These are phyloP conservation scores for mouse (Mus musculus) DNA, from an alignment of 2,113 vertebrate genomes.

Conservation along the genomic window GRCm39 chr4:151074501-151075000, in stretches of 20 bases:
- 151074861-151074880: background rate
- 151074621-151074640: background rate
- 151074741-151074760: background rate
- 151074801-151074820: background rate
- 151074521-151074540: background rate
- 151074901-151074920: background rate
- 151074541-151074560: background rate
- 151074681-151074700: background rate
- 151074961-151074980: background rate
- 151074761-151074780: background rate
- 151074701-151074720: background rate
- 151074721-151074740: background rate
- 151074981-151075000: background rate
- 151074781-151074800: no score
- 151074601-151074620: background rate
- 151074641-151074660: background rate
- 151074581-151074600: background rate
- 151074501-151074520: background rate
- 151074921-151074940: background rate
- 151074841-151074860: background rate
- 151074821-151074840: background rate
- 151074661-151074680: background rate
- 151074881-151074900: background rate
- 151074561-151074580: background rate
- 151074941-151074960: no score